These are phyloP conservation scores for Brevimyrus niger DNA, from an alignment of 2,113 vertebrate genomes.

Conservation along the genomic window DNA sequence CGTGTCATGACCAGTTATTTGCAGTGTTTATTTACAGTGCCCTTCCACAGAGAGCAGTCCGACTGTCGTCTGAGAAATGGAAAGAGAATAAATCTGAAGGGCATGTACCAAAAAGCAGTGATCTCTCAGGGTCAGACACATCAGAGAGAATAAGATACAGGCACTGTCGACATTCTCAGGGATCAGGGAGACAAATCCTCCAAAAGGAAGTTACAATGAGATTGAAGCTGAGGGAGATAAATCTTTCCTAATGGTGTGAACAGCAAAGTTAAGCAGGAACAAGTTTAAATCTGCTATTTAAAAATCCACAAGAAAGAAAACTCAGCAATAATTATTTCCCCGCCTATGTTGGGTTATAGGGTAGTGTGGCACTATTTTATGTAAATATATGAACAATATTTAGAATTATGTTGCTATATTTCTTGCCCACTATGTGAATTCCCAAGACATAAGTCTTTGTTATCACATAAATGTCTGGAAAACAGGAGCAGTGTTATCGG, in stretches of 20 bases:
- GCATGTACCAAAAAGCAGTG: neutral
- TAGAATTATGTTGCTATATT: neutral
- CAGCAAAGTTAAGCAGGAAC: neutral
- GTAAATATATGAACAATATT: neutral
- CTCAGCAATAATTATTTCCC: neutral
- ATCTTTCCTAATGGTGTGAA: constrained; percentile 2
- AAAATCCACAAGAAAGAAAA: neutral
- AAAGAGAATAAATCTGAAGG: neutral
- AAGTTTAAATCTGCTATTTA: neutral
- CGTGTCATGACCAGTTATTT: neutral
- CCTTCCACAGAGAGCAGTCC: neutral
- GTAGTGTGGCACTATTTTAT: neutral
- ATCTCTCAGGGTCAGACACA: neutral
- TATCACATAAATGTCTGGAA: neutral
- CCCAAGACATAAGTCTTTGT: neutral
- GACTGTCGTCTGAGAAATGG: neutral
- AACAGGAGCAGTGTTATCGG: neutral
- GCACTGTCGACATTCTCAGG: neutral
- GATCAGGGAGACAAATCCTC: constrained; percentile 5
- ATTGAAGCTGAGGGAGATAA: neutral
- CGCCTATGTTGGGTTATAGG: neutral
- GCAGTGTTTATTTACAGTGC: neutral
- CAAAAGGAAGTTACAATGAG: constrained; percentile 1
- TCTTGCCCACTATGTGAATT: neutral
- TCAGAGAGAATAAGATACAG: constrained; percentile 15